Evolutionary conservation across 1,140 invertebrate genomes (phyloP).

Genomic region (Halictus rubicundus): DNA sequence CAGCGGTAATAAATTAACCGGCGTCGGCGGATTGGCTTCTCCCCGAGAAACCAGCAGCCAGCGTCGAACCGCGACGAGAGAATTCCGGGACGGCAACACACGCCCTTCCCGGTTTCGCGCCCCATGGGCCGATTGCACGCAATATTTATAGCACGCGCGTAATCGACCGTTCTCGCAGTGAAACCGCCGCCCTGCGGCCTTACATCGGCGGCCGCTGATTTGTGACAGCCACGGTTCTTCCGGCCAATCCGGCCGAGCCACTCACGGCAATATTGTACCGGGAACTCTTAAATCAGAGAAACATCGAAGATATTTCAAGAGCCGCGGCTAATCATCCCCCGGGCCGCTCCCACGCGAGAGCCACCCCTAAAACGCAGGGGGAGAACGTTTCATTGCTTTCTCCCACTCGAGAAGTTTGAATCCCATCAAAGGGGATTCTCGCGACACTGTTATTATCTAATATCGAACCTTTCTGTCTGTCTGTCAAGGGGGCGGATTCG

Average conservation of each 20-base stretch:
- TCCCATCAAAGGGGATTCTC: neutral
- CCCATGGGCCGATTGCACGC: slow-evolving; percentile 62
- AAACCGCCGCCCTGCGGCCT: slow-evolving; percentile 49
- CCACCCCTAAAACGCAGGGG: slow-evolving; percentile 3
- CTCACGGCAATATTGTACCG: slow-evolving; percentile 44
- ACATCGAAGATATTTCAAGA: slow-evolving; percentile 57
- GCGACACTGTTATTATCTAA: neutral
- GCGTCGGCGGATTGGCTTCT: slow-evolving; percentile 58
- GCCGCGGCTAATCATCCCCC: slow-evolving; percentile 55
- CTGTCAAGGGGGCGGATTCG: neutral
- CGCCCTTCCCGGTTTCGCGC: slow-evolving; percentile 60
- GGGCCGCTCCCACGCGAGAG: neutral
- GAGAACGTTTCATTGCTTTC: neutral
- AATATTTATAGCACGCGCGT: slow-evolving; percentile 66
- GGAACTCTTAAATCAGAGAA: slow-evolving; percentile 61
- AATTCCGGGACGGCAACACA: slow-evolving; percentile 40
- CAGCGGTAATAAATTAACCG: slow-evolving; percentile 64
- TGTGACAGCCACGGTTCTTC: slow-evolving; percentile 61
- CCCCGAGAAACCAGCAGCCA: slow-evolving; percentile 7
- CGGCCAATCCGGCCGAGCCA: slow-evolving; percentile 36
- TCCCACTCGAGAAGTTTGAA: neutral
- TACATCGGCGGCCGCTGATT: slow-evolving; percentile 62
- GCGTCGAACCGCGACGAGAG: slow-evolving; percentile 36
- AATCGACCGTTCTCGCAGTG: slow-evolving; percentile 61
- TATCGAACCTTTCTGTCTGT: neutral